Evolutionary conservation across 2,888 invertebrate genomes (phyloP), one percentile per base, ranked within the genome.

Genomic region (Caenorhabditis becei): DNA sequence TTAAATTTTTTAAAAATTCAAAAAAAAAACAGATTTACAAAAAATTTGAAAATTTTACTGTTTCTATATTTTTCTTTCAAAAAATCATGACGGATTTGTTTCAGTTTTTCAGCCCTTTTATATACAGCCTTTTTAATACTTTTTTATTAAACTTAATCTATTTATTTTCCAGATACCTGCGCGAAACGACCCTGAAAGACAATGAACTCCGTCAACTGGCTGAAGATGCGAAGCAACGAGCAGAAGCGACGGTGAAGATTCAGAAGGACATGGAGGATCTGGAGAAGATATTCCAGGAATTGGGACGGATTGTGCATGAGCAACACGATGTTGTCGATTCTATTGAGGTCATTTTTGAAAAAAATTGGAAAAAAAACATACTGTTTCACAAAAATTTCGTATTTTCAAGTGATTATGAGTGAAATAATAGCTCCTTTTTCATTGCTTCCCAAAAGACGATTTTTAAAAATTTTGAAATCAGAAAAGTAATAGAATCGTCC

Each of bases 301-400:
- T 90, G 28, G 70, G 79, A 10, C 80, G 80, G 35, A 86, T 90
- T 26, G 90, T 90, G 7, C 88, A 90, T 56, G 87, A 84, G 37
- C 89, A 89, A 65, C 87, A 89, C 63, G 89, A 89, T 58, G 82
- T 89, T 53, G 87, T 89, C 14, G 89, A 89, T 75, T 86, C 86
- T 8, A 89, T 89, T 54, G 86, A 85, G 75, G 81, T 82, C 14
- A 11, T 20, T 28, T 49, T 53, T 5, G 32, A 23, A 63, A 72
- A 49, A 49, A 20, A 20, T 37, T 37, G 44, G 23, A 32, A 18
- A 8, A 54, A 10, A 16, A 65, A 2, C 8, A 14, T 44, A n/a
- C n/a, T 58, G 18, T 32, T 32, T 2, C 14, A 44, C 5, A 37
- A n/a, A 53, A 44, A 44, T 44, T 11, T 44, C 14, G 3, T 44